phyloP scores from a whole-genome alignment of 2,113 vertebrate genomes.

The Scortum barcoo region DNA sequence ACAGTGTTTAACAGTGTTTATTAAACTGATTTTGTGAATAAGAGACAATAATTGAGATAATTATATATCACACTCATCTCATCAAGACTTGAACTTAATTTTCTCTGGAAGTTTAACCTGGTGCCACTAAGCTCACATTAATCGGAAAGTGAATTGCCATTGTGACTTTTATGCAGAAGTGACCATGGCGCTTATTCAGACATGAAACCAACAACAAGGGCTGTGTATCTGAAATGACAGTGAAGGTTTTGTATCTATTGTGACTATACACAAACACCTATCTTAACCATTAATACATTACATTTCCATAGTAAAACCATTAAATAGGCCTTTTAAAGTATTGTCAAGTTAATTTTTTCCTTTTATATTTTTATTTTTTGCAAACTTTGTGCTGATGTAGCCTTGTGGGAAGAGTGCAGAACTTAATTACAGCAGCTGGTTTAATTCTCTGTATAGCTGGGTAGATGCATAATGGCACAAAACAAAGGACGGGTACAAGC shows the following conservation, averaged over 20 bases:
- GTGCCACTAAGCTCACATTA: neutral
- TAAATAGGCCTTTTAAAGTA: neutral
- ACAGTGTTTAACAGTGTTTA: neutral
- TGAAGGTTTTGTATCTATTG: neutral
- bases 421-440: neutral
- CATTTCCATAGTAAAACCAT: neutral
- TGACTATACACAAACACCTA: conserved; percentile 4
- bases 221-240: neutral
- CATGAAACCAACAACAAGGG: neutral
- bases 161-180: neutral
- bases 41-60: neutral
- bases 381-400: neutral
- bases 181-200: neutral
- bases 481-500: conserved; percentile 2
- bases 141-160: neutral
- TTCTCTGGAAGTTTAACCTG: no score
- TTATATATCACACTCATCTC: neutral
- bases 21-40: neutral
- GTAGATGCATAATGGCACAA: neutral
- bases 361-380: no score
- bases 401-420: neutral
- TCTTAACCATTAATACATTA: no score
- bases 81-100: neutral
- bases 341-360: neutral
- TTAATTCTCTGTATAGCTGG: neutral